Percentiles rank a stretch among this genome's conserved stretches.
These are phyloP conservation scores for Petrosia ficiformis DNA, from an alignment of 37 sponge, comb jelly and placozoan genomes.

Conservation along the genomic window DNA sequence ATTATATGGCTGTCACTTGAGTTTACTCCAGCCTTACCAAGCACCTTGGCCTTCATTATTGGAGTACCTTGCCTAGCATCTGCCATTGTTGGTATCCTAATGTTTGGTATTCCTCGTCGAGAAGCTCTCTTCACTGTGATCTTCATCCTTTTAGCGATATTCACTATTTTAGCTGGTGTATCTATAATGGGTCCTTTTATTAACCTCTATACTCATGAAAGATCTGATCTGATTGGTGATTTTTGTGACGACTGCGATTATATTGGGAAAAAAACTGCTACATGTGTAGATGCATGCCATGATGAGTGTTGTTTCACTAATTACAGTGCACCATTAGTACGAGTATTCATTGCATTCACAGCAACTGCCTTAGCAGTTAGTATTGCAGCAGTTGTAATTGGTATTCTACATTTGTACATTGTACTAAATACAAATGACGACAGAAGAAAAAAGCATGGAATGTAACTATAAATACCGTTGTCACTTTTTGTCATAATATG, in stretches of 20 bases:
- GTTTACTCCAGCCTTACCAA: conserved; percentile 28
- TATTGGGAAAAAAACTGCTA: conserved; percentile 10
- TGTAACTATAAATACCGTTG: no score
- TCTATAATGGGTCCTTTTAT: conserved; percentile 29
- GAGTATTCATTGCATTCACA: conserved; percentile 23
- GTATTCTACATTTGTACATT: conserved; percentile 1
- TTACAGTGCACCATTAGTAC: conserved; percentile 35
- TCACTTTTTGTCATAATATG: no score
- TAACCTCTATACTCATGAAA: background rate
- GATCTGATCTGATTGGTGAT: conserved; percentile 1
- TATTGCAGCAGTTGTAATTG: conserved; percentile 1
- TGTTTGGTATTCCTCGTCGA: conserved; percentile 19
- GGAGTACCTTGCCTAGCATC: conserved; percentile 35
- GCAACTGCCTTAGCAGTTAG: conserved; percentile 7
- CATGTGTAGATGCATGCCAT: conserved; percentile 31
- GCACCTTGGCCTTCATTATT: conserved; percentile 33
- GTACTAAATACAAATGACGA: no score
- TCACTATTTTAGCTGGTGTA: conserved; percentile 23
- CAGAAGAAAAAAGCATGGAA: no score
- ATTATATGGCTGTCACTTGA: conserved; percentile 57
- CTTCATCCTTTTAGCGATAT: conserved; percentile 4
- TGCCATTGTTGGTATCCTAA: conserved; percentile 21
- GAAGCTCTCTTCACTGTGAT: background rate
- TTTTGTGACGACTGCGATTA: conserved; percentile 32
- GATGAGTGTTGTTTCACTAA: conserved; percentile 68